These are phyloP conservation scores for Coptodon bakossiorum DNA, from an alignment of 2,113 vertebrate genomes.

Conservation along the genomic window DNA sequence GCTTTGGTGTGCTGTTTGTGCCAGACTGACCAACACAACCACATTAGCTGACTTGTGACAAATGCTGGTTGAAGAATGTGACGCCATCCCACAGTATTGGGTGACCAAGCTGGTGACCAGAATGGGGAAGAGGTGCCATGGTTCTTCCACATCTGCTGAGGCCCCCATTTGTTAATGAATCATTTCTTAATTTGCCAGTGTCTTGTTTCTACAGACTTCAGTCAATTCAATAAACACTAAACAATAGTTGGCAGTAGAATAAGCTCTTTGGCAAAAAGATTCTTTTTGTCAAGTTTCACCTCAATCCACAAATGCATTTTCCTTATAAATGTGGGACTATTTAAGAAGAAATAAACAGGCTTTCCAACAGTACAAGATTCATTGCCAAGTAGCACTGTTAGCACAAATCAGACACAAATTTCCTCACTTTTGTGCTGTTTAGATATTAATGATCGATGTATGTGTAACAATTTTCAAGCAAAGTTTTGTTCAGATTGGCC, in stretches of 20 bases:
- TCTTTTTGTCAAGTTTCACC: not conserved
- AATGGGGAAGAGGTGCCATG: not conserved
- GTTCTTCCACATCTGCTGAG: not conserved
- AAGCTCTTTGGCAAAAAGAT: not conserved
- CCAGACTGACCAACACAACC: not conserved
- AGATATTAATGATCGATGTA: not conserved
- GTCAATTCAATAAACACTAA: not conserved
- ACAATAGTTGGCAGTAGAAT: not conserved
- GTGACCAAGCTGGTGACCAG: not conserved
- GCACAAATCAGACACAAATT: not conserved
- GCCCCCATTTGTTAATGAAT: not conserved
- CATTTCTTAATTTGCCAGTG: not conserved
- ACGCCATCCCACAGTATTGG: not conserved
- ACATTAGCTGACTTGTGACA: not conserved
- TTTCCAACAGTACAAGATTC: not conserved
- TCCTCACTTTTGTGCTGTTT: not conserved
- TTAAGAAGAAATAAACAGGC: not conserved
- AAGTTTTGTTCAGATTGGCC: not conserved
- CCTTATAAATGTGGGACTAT: not conserved
- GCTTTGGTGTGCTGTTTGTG: not conserved
- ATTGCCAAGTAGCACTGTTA: not conserved
- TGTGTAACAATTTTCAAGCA: not conserved
- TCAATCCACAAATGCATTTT: not conserved
- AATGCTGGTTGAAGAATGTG: not conserved
- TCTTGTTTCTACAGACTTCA: not conserved